Evolutionary conservation across 2,113 vertebrate genomes (phyloP).

Genomic region (Trogon melanurus): DNA sequence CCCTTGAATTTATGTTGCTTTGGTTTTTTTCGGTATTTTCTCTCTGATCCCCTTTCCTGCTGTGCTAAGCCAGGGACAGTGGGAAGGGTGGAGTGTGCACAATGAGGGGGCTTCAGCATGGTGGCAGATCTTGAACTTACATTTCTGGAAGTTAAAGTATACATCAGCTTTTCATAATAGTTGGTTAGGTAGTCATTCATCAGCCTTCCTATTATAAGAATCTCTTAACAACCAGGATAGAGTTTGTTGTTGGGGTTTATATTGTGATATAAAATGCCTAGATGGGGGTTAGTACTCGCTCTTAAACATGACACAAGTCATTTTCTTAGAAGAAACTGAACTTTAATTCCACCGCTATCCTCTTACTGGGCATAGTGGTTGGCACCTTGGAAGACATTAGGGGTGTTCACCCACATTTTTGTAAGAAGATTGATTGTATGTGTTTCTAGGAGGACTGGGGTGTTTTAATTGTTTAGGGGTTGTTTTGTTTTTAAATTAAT

Average conservation of each 20-base stretch:
- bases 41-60: not conserved
- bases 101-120: not conserved
- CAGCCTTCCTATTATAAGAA: not conserved
- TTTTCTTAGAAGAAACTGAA: not conserved
- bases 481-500: not conserved
- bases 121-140: too few species aligned
- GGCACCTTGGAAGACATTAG: too few species aligned
- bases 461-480: not conserved
- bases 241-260: not conserved
- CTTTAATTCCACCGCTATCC: not conserved
- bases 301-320: accelerated
- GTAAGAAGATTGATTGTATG: not conserved
- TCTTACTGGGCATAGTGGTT: not conserved
- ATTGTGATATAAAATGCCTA: not conserved
- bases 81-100: not conserved
- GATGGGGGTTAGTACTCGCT: not conserved
- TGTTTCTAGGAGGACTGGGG: not conserved
- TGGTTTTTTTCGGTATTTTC: not conserved
- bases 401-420: not conserved
- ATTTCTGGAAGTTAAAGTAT: not conserved
- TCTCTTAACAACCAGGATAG: not conserved
- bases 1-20: not conserved
- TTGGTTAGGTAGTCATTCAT: not conserved
- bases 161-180: not conserved
- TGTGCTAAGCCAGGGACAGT: not conserved